Evolutionary conservation across 2,888 invertebrate species (phyloP).

Genomic region (Agrotis clavis): DNA sequence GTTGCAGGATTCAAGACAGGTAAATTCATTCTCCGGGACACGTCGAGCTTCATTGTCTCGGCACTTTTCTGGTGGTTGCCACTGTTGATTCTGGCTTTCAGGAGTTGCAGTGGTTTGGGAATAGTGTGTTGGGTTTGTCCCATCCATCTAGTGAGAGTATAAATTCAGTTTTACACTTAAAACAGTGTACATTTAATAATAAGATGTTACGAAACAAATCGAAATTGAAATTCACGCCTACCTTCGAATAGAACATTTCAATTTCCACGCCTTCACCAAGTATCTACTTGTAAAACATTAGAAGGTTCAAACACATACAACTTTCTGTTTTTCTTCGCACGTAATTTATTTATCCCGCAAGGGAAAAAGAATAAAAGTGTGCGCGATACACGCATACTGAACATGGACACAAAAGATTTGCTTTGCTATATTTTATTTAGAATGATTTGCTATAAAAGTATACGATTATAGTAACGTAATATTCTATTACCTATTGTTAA

Average conservation of each 20-base stretch:
- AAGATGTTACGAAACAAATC: not conserved
- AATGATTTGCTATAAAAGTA: not conserved
- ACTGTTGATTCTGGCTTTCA: too few relatives aligned
- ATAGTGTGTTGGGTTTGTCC: too few relatives aligned
- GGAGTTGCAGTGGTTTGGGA: too few relatives aligned
- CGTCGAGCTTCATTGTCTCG: too few relatives aligned
- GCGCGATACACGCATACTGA: slow-evolving; percentile 58
- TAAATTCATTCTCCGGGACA: too few relatives aligned
- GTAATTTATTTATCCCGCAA: slow-evolving; percentile 60
- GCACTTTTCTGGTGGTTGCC: too few relatives aligned
- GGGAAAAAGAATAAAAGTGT: slow-evolving; percentile 51
- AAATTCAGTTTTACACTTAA: too few relatives aligned
- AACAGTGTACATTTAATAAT: too few relatives aligned
- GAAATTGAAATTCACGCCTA: slow-evolving; percentile 19
- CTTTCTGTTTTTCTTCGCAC: slow-evolving; percentile 45
- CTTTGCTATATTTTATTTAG: slow-evolving; percentile 15
- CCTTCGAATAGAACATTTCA: slow-evolving; percentile 15
- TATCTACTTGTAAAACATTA: slow-evolving; percentile 48
- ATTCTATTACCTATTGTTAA: not conserved
- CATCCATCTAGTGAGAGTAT: too few relatives aligned
- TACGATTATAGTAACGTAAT: not conserved
- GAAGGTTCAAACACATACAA: slow-evolving; percentile 28
- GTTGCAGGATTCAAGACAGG: too few relatives aligned
- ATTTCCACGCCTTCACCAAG: slow-evolving; percentile 12
- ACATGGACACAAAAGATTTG: slow-evolving; percentile 33